Evolutionary conservation across 2,797 vertebrate genomes (phyloP).

Genomic region (Cheracebus regulus): DNA sequence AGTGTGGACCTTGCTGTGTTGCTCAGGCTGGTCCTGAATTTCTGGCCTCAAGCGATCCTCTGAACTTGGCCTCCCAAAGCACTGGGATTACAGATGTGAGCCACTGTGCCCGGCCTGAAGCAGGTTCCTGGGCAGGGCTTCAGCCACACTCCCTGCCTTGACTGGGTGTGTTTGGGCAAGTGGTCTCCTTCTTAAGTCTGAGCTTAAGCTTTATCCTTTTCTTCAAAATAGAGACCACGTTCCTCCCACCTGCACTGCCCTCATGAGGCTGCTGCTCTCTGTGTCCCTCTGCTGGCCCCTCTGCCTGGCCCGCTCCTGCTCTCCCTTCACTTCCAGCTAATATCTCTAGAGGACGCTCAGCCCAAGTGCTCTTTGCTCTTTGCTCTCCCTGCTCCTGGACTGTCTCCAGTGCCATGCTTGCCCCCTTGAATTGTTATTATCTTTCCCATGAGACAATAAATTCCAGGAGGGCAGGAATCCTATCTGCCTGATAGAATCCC

Average conservation of each 20-base stretch:
- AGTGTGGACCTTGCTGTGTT: not conserved
- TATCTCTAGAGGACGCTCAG: not conserved
- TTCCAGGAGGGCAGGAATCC: not conserved
- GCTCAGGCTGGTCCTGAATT: not conserved
- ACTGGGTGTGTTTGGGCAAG: not conserved
- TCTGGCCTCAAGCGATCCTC: not conserved
- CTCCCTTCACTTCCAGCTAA: rapidly evolving
- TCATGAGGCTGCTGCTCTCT: not conserved
- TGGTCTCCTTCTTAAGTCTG: not conserved
- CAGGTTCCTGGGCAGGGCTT: not conserved
- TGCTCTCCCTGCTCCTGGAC: not conserved
- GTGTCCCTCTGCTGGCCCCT: rapidly evolving
- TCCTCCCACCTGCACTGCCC: not conserved
- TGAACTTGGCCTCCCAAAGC: not conserved
- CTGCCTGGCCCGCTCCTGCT: not conserved
- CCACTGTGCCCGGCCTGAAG: not conserved
- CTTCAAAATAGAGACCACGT: not conserved
- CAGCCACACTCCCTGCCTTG: no score
- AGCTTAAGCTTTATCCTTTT: not conserved
- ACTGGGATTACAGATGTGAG: not conserved
- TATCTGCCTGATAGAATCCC: not conserved
- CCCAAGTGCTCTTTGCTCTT: not conserved
- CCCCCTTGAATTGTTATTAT: rapidly evolving
- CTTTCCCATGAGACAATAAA: not conserved
- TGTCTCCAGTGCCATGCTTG: not conserved